phyloP scores from a whole-genome alignment of 2,797 vertebrate species.

The Gobionotothen gibberifrons region DNA sequence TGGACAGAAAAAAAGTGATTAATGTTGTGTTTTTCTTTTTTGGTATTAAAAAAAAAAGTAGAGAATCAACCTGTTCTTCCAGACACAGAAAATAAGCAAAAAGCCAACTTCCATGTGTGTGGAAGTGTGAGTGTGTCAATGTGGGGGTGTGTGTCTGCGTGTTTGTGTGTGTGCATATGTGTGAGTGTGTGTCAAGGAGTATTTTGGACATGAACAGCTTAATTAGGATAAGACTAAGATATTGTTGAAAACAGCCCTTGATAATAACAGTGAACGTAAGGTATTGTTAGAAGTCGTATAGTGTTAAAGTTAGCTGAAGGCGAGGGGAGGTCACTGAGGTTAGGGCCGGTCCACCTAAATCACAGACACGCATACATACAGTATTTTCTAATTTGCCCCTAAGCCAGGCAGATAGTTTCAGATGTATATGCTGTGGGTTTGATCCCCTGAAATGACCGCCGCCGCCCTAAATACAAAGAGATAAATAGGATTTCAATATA shows the following conservation, averaged over 20 bases:
- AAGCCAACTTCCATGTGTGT: conserved; percentile 66
- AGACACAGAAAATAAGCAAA: conserved; percentile 77
- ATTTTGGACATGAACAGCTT: conserved; percentile 48
- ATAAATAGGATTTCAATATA: conserved; percentile 8
- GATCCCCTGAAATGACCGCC: not conserved
- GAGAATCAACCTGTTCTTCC: conserved; percentile 77
- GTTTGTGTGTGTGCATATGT: not conserved
- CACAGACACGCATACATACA: not conserved
- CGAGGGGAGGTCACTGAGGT: conserved; percentile 52
- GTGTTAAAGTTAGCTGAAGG: conserved; percentile 35
- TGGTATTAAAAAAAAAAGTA: conserved; percentile 63
- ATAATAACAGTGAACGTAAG: conserved; percentile 28
- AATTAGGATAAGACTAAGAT: conserved; percentile 26
- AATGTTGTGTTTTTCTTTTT: conserved; percentile 67
- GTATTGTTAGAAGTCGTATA: conserved; percentile 17
- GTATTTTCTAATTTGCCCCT: not conserved
- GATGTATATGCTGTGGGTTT: not conserved
- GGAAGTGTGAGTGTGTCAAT: conserved; percentile 29
- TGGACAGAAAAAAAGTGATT: conserved; percentile 57
- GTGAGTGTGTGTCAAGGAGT: not conserved
- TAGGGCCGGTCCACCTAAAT: conserved; percentile 35
- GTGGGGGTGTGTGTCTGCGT: conserved; percentile 8
- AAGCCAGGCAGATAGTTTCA: not conserved
- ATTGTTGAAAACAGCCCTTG: conserved; percentile 37
- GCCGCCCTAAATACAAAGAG: not conserved